These are phyloP conservation scores for Diogma glabrata DNA, from an alignment of 2,888 invertebrate genomes.

Conservation along the genomic window DNA sequence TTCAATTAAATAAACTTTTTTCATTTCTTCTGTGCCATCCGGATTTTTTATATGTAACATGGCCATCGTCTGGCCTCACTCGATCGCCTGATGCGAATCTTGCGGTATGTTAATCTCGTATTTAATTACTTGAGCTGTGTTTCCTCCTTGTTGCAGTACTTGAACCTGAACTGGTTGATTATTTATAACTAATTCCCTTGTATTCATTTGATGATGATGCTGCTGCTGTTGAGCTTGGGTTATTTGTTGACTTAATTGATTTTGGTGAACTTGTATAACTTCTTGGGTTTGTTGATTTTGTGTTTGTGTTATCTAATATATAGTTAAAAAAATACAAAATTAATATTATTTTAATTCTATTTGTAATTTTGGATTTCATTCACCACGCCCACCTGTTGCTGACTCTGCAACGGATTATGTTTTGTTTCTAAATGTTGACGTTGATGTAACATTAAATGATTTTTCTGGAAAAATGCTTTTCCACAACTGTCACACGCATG, in stretches of 20 bases:
- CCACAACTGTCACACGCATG: conserved; percentile 67
- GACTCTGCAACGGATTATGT: conserved; percentile 29
- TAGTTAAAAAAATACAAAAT: too few relatives aligned
- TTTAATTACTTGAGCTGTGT: conserved; percentile 40
- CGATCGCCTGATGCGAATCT: conserved; percentile 24
- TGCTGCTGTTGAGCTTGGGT: conserved; percentile 22
- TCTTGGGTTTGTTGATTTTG: conserved; percentile 33
- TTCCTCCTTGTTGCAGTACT: conserved; percentile 31
- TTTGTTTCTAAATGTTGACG: conserved; percentile 52
- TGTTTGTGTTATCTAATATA: too few relatives aligned
- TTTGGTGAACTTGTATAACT: conserved; percentile 27
- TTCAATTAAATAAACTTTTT: conserved; percentile 14
- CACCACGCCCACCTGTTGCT: conserved; percentile 33
- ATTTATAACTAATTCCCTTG: conserved; percentile 38
- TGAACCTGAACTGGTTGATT: conserved; percentile 37
- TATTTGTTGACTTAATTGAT: conserved; percentile 21
- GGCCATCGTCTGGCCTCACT: conserved; percentile 20
- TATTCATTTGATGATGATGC: conserved; percentile 26
- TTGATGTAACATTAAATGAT: conserved; percentile 69
- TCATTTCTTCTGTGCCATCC: conserved; percentile 17
- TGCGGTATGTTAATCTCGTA: conserved; percentile 46
- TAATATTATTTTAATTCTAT: too few relatives aligned
- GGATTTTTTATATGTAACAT: conserved; percentile 17
- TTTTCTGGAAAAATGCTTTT: conserved; percentile 78
- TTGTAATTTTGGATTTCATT: too few relatives aligned